Conservation (phyloP, 1,140 invertebrate genomes). For the Solen grandis region DNA sequence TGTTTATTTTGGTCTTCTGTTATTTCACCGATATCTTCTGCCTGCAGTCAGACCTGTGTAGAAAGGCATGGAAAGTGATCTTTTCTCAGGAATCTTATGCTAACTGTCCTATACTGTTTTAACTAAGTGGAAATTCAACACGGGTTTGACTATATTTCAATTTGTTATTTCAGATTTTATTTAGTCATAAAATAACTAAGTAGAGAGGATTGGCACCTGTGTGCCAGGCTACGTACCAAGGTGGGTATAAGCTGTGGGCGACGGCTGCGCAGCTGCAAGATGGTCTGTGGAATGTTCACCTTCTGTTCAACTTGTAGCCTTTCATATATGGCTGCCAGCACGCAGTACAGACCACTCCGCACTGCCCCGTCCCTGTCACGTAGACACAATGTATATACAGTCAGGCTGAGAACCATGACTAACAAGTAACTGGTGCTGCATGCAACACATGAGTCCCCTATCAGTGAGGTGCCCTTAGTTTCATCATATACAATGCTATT, state of each 20-base stretch:
- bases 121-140: too few species aligned
- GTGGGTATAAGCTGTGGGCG: slow-evolving; percentile 59
- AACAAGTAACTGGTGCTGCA: too few species aligned
- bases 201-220: neutral
- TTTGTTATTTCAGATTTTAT: neutral
- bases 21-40: too few species aligned
- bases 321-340: slow-evolving; percentile 57
- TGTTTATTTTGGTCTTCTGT: too few species aligned
- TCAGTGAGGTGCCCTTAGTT: too few species aligned
- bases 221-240: slow-evolving; percentile 45
- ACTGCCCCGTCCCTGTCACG: slow-evolving; percentile 53
- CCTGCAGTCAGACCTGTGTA: too few species aligned
- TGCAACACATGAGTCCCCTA: too few species aligned
- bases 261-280: slow-evolving; percentile 56
- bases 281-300: slow-evolving; percentile 64
- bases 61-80: too few species aligned
- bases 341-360: slow-evolving; percentile 57
- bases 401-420: too few species aligned
- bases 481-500: too few species aligned
- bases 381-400: neutral
- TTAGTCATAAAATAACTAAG: neutral
- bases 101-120: too few species aligned
- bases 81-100: too few species aligned
- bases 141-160: neutral
- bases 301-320: slow-evolving; percentile 63